Base-by-base conservation (phyloP, 2,888 invertebrate species). In the Paralinhomoeus sp. region DNA sequence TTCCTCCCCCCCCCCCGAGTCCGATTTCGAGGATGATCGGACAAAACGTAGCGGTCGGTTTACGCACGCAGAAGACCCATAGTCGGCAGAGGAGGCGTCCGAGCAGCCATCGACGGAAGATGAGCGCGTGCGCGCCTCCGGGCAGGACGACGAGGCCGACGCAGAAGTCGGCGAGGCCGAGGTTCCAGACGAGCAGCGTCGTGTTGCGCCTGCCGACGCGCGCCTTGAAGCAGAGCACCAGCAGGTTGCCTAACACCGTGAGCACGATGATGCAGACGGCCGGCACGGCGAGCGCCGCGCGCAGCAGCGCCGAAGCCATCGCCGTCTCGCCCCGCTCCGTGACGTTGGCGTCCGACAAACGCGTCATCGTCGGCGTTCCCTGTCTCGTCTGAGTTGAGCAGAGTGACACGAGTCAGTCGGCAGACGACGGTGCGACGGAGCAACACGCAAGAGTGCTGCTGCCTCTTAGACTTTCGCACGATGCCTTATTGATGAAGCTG, bases 71-170 rank as follows among this genome's bases (percentile, higher is more conserved):
- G 3, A 67, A 68, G 34, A 72, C 64, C 72, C 72, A 73, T 46
- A 71, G 61, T 52, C 71, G 67, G 51, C 72, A 73, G 33, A 72
- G 60, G 24, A 63, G 62, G 17, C 68, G 57, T 0, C 72, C 71
- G 49, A 71, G 67, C n/a, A 62, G 53, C 67, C 68, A 68, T 43
- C 60, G n/a, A 3, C 57, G 51, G 39, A 52, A 51, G 37, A 58
- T 52, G 21, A 60, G 49, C 45, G 60, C 54, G 33, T 53, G 48
- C 13, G 56, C 57, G 37, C 58, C 58, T 46, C 61, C 46, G 9
- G 61, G 61, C n/a, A 61, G 51, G 36, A 61, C 61, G 24, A 62
- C 50, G 21, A 62, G 45, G 7, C 61, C 61, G 23, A 61, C 59
- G 13, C 62, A 47, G 41, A 61, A 62, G 45, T 62, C 61, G 24